Evolutionary conservation across 2,113 vertebrate species (phyloP).

Genomic region (Neodontobutis hainanensis): DNA sequence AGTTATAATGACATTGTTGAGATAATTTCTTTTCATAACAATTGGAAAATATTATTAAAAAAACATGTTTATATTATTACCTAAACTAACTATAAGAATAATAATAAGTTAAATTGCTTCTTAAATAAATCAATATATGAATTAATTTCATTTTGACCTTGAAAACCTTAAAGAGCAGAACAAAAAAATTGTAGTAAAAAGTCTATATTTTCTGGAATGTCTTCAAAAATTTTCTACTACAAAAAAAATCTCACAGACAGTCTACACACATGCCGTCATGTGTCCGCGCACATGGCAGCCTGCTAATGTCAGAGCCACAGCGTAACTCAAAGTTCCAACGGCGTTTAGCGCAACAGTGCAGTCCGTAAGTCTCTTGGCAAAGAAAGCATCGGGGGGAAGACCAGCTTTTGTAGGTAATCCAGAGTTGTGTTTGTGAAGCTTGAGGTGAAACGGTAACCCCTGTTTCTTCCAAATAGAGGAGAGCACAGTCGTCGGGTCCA

Average conservation of each 20-base stretch:
- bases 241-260: constrained; percentile 66
- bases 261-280: constrained; percentile 69
- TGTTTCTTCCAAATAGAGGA: constrained; percentile 30
- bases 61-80: constrained; percentile 83
- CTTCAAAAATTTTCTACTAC: constrained; percentile 72
- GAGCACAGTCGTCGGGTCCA: constrained; percentile 28
- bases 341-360: constrained; percentile 25
- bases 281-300: constrained; percentile 66
- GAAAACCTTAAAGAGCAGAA: constrained; percentile 65
- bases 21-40: constrained; percentile 67
- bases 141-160: constrained; percentile 71
- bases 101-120: constrained; percentile 85
- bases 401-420: constrained; percentile 43
- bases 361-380: constrained; percentile 25
- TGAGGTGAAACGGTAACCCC: constrained; percentile 17
- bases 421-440: constrained; percentile 57
- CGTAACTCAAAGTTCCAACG: constrained; percentile 39
- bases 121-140: constrained; percentile 87
- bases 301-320: constrained; percentile 49
- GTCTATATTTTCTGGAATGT: constrained; percentile 75
- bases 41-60: constrained; percentile 71
- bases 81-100: constrained; percentile 78
- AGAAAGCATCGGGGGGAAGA: constrained; percentile 30
- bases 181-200: constrained; percentile 72
- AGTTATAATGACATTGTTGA: constrained; percentile 59